A percentile compares a stretch with the other conserved stretches of the same genome.
Evolutionary conservation across 2,797 vertebrate species (phyloP).

Genomic region (Gila robusta): DNA sequence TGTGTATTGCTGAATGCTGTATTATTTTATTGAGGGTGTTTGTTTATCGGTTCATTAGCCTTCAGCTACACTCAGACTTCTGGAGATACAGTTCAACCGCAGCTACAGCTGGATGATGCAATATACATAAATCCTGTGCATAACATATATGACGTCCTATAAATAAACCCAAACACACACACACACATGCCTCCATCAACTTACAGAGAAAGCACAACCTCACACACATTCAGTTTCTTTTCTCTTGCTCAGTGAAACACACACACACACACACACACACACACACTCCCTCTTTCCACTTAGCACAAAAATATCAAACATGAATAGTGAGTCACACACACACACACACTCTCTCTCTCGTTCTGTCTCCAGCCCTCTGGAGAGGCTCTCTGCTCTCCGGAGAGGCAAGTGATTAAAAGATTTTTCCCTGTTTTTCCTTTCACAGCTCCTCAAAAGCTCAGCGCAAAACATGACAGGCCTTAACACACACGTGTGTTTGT

Average conservation of each 20-base stretch:
- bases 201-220: slow-evolving; percentile 19
- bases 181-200: slow-evolving; percentile 19
- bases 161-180: slow-evolving; percentile 36
- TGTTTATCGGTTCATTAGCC: slow-evolving; percentile 6
- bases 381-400: slow-evolving; percentile 51
- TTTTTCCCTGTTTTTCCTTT: slow-evolving; percentile 57
- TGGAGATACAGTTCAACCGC: neutral
- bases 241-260: neutral
- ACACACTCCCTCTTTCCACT: slow-evolving; percentile 20
- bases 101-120: neutral
- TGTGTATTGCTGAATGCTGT: neutral
- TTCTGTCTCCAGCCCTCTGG: slow-evolving; percentile 34
- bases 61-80: slow-evolving; percentile 28
- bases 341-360: neutral
- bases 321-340: slow-evolving; percentile 28
- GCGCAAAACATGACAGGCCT: slow-evolving; percentile 48
- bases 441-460: slow-evolving; percentile 47
- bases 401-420: slow-evolving; percentile 60
- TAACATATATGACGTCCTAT: slow-evolving; percentile 10
- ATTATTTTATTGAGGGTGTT: neutral
- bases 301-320: slow-evolving; percentile 43
- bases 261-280: slow-evolving; percentile 1
- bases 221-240: slow-evolving; percentile 16
- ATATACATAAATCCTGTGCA: slow-evolving; percentile 32
- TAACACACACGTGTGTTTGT: neutral